phyloP scores from a whole-genome alignment of 2,113 vertebrate species.

The Sialia sialis region DNA sequence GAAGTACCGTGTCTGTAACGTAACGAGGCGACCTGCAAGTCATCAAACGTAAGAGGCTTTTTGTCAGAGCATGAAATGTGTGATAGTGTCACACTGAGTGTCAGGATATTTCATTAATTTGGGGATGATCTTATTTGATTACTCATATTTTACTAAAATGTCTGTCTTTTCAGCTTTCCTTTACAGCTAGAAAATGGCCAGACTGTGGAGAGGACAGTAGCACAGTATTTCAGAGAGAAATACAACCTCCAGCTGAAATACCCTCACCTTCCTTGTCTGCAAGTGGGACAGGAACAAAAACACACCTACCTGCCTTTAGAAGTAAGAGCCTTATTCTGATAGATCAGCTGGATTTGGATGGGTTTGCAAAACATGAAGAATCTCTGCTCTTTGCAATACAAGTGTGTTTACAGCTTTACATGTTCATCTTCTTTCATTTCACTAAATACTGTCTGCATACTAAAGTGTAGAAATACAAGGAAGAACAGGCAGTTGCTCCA shows the following conservation, averaged over 20 bases:
- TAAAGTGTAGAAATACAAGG: neutral
- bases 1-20: constrained; percentile 98
- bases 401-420: neutral
- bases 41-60: constrained; percentile 90
- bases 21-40: constrained; percentile 95
- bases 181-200: constrained; percentile 97
- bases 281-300: constrained; percentile 99
- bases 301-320: constrained; percentile 99
- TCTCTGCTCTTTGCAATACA: neutral
- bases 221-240: constrained; percentile 98
- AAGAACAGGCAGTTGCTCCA: neutral
- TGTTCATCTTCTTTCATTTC: neutral
- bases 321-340: constrained; percentile 74
- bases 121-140: neutral
- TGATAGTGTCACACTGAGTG: neutral
- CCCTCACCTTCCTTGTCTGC: constrained; percentile 95
- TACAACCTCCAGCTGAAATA: constrained; percentile 98
- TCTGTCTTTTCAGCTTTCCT: constrained; percentile 83
- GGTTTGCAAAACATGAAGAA: neutral
- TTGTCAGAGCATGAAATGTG: neutral
- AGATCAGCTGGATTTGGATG: neutral
- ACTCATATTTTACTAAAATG: neutral
- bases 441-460: neutral
- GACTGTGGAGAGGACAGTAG: constrained; percentile 98
- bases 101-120: neutral